Percentiles rank a stretch among this genome's conserved stretches.
Conservation (phyloP, 2,888 invertebrate genomes). For the Dinocampus coccinellae region DNA sequence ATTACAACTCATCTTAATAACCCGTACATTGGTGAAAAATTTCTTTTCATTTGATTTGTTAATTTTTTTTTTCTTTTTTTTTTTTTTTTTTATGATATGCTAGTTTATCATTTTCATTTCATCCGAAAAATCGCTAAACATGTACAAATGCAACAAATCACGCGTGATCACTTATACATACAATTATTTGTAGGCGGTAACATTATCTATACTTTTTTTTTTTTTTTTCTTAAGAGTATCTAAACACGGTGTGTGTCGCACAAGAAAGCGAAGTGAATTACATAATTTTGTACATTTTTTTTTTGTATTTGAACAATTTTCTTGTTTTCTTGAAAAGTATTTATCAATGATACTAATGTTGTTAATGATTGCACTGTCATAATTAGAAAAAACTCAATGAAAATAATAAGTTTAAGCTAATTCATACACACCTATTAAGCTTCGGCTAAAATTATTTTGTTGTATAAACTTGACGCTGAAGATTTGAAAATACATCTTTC, state of each 20-base stretch:
- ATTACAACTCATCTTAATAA: constrained; percentile 50
- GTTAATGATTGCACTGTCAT: constrained; percentile 65
- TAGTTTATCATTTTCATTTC: constrained; percentile 49
- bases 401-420: constrained; percentile 42
- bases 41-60: constrained; percentile 34
- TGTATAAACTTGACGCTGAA: constrained; percentile 33
- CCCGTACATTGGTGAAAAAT: constrained; percentile 59
- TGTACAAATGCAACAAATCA: constrained; percentile 62
- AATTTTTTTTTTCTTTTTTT: constrained; percentile 39
- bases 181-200: constrained; percentile 59
- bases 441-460: constrained; percentile 62
- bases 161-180: constrained; percentile 59
- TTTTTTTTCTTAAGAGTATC: constrained; percentile 52
- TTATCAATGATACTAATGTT: constrained; percentile 44
- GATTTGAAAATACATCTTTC: background rate
- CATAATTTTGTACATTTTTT: constrained; percentile 60
- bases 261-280: constrained; percentile 56
- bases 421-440: constrained; percentile 44
- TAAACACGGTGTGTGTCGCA: constrained; percentile 57
- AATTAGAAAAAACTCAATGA: constrained; percentile 57
- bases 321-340: constrained; percentile 23
- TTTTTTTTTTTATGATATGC: constrained; percentile 55
- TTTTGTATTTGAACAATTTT: constrained; percentile 52
- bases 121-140: constrained; percentile 52
- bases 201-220: constrained; percentile 57